Base-by-base conservation (phyloP, 53 echinoderm and acorn worm genomes). In the Temnopleurus reevesii region DNA sequence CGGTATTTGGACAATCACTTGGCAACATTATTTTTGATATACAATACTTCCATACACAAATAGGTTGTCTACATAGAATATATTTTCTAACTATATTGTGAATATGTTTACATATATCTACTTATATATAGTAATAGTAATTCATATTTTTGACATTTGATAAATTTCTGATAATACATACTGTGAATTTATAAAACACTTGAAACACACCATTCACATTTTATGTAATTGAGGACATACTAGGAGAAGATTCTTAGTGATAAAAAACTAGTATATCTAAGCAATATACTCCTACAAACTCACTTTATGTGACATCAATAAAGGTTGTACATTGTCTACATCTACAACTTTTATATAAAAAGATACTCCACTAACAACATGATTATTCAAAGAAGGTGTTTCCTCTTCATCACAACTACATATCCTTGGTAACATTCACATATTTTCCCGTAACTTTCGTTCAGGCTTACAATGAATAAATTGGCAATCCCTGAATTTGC, bases 61-160 rank as follows among this genome's bases (percentile, higher is more conserved):
- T n/a, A 71, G 4, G 19, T 0, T 64, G 35, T 71, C 10, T 71
- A 71, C 41, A 41, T 38, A 21, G 36, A 71, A 18, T 71, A 71
- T 71, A 71, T 13, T 35, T 71, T 71, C 71, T 71, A 21, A 71
- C 71, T 71, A 41, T 41, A 33, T 38, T 71, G 71, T 38, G 56
- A n/a, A n/a, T n/a, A n/a, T 56, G 56, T 56, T 8, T 41, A 71
- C 34, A 71, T 10, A n/a, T n/a, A n/a, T n/a, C n/a, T n/a, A n/a
- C n/a, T n/a, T n/a, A n/a, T n/a, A n/a, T n/a, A 71, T 71, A 38
- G 41, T 71, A 10, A 19, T 71, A 31, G 65, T 65, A 34, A 65
- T 65, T 38, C 71, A 71, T 71, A n/a, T n/a, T n/a, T n/a, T n/a
- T n/a, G n/a, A n/a, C 21, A 41, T 7, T 58, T 15, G 41, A 66